Conservation (phyloP, 2,888 invertebrate genomes). For the Drosophila vallismaia region DNA sequence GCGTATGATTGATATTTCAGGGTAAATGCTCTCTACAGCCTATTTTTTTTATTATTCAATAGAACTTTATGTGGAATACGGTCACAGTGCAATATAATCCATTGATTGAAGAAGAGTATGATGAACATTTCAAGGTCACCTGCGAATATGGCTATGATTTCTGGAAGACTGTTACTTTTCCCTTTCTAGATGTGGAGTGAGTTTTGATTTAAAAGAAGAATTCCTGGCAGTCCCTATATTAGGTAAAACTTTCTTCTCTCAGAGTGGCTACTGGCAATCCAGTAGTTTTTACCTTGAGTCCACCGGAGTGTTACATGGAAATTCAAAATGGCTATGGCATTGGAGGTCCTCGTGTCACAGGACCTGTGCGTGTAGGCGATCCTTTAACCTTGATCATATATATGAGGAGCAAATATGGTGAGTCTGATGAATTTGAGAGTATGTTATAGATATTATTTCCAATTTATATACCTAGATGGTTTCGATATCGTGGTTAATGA, state of each 20-base stretch:
- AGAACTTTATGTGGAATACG: slow-evolving; percentile 98
- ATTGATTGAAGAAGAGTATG: slow-evolving; percentile 95
- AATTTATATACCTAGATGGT: slow-evolving; percentile 87
- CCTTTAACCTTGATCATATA: slow-evolving; percentile 96
- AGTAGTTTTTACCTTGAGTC: slow-evolving; percentile 95
- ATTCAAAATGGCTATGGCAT: slow-evolving; percentile 96
- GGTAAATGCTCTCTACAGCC: background rate
- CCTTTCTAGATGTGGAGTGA: slow-evolving; percentile 97
- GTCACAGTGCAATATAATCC: slow-evolving; percentile 97
- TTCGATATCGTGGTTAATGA: slow-evolving; percentile 98
- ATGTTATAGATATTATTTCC: background rate
- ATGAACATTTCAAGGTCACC: slow-evolving; percentile 97
- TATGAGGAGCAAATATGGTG: slow-evolving; percentile 97
- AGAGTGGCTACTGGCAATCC: slow-evolving; percentile 98
- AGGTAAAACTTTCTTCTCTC: too few relatives aligned
- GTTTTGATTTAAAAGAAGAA: slow-evolving; percentile 81
- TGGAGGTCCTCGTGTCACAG: slow-evolving; percentile 92
- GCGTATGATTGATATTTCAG: slow-evolving; percentile 80
- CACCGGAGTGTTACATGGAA: slow-evolving; percentile 98
- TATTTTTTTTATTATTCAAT: background rate
- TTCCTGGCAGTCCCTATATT: too few relatives aligned
- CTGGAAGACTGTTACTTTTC: slow-evolving; percentile 98
- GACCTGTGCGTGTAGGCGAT: slow-evolving; percentile 96
- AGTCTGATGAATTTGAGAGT: slow-evolving; percentile 60
- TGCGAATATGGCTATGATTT: slow-evolving; percentile 98